These are phyloP conservation scores for Dipus sagitta DNA, from an alignment of 2,797 vertebrate genomes.

Conservation along the genomic window DNA sequence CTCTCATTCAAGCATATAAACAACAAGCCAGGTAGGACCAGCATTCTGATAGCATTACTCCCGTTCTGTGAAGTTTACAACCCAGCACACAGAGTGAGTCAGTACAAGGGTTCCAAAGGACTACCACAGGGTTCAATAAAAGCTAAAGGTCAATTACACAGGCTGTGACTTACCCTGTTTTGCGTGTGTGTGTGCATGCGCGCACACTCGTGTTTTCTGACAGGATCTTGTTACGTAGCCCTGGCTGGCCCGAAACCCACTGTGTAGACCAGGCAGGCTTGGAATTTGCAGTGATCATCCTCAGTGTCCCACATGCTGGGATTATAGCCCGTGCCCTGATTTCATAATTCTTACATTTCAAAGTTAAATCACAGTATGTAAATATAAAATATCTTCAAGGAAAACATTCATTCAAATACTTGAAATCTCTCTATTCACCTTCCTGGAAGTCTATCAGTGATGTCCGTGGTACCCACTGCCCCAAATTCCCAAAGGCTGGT, in stretches of 20 bases:
- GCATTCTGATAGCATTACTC: not conserved
- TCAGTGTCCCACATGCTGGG: too few relatives aligned
- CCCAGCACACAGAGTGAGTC: not conserved
- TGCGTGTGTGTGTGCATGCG: too few relatives aligned
- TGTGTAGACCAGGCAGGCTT: not conserved
- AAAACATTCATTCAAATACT: not conserved
- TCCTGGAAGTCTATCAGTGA: not conserved
- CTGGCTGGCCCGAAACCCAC: not conserved
- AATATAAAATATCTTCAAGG: not conserved
- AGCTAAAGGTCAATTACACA: constrained; percentile 36
- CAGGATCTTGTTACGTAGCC: not conserved
- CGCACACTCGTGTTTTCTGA: too few relatives aligned
- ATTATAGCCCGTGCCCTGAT: not conserved
- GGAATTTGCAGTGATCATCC: too few relatives aligned
- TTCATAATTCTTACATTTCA: constrained; percentile 11
- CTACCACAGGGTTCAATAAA: not conserved
- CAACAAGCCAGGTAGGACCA: not conserved
- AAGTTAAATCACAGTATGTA: not conserved
- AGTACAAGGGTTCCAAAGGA: not conserved
- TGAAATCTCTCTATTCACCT: too few relatives aligned
- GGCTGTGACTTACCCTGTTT: not conserved
- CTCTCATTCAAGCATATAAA: constrained; percentile 44
- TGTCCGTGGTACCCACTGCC: not conserved
- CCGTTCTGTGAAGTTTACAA: not conserved
- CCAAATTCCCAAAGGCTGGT: not conserved